Base-by-base conservation (phyloP, 2,888 invertebrate genomes). In the Chrysomela aeneicollis region DNA sequence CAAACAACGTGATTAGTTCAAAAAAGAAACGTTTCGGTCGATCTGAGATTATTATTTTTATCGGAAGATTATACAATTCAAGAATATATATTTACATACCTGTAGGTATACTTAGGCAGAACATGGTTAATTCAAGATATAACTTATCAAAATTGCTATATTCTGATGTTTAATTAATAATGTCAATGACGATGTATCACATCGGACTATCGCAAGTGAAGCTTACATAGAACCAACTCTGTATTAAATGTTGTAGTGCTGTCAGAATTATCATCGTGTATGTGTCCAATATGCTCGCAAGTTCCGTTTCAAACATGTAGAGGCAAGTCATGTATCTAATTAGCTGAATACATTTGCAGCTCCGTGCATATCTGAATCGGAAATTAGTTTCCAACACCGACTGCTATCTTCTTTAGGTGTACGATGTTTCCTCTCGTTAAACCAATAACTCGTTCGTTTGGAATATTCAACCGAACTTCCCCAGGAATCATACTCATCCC, bases 91-190 rank as follows among this genome's bases (percentile, higher is more conserved):
- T n/a, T n/a, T n/a, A n/a, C n/a, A n/a, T n/a, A n/a, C n/a, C n/a
- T n/a, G n/a, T n/a, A 26, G 3, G 26, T 26, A 6, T 26, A 35
- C 12, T 12, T 12, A 35, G 3, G 26, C 12, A 35, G 5, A 10
- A 35, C 35, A 35, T 10, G 35, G 12, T 35, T 3, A 35, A 12
- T n/a, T 42, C 42, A 15, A 42, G 42, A n/a, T 4, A 4, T 1
- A 3, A 9, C 12, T 35, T 5, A 35, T 32, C 37, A 51, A 42
- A 42, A 47, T 22, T 26, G 26, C 26, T 26, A 6, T 6, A 18
- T 22, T 22, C 12, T 30, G 30, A 26, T 22, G 21, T 22, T 22
- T 9, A 37, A 58, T 58, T 26, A 8, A 37, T 58, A 58, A 46
- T 58, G 42, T n/a, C 42, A 42, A 42, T 15, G 35, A 2, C 12